Base-by-base conservation (phyloP, 2,797 vertebrate genomes). In the Rachycentron canadum region DNA sequence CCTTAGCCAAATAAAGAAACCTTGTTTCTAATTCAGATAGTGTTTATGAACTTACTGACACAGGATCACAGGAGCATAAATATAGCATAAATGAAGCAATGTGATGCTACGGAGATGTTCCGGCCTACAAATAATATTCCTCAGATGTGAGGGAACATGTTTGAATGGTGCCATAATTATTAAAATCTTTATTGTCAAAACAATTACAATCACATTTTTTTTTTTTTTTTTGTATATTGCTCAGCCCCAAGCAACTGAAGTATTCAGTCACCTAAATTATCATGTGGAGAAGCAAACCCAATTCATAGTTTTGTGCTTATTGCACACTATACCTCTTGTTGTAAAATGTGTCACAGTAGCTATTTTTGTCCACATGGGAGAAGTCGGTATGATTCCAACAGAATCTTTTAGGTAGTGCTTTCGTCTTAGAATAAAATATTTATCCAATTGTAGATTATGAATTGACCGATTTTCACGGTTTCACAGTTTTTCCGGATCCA, bases 311-410 rank as follows among this genome's bases (percentile, higher is more conserved):
- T 77, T 78, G 28, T 60, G 26, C 30, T 69, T 63, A 73, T 61
- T 73, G 38, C 49, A 38, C 43, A 62, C 38, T 55, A 34, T 26
- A 30, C 59, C 26, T 40, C 47, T 43, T 12, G 14, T 16, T 52
- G 49, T 45, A 53, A 67, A 80, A 73, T 80, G 60, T 81, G 65
- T 74, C 74, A 70, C 65, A 9, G 23, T 16, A 40, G 7, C 55
- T 84, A 78, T 78, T 81, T 81, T 64, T 41, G 52, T 74, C 61
- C 45, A 41, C 43, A 63, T 47, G 60, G 65, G 56, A 78, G 4
- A 49, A 9, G 41, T 66, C 16, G 13, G 12, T 11, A 32, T 30
- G 69, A 69, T 62, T 21, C 63, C 32, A 62, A 52, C 30, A 36
- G 50, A 50, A 30, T 65, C 14, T 63, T 70, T 69, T 19, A 65